Base-by-base conservation (phyloP, 2,113 vertebrate genomes). In the Sturnira hondurensis region DNA sequence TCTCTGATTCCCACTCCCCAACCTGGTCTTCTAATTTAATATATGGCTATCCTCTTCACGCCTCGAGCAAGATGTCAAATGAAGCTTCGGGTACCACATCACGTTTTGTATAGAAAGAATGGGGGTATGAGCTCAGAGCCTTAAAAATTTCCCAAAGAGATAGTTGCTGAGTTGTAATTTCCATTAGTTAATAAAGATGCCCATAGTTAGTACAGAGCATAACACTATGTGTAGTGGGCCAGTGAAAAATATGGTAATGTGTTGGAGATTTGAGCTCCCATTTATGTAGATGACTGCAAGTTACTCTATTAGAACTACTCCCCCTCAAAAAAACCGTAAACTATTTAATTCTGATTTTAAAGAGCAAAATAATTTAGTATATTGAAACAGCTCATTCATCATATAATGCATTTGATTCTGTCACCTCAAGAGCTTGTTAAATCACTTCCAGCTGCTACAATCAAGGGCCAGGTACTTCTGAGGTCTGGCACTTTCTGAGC, bases 381-480 rank as follows among this genome's bases (percentile, higher is more conserved):
- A 97, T 98, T 98, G 98, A 98, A 98, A 98, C 98, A 98, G 98
- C 98, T 98, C 97, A 97, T 98, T 98, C 98, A 98, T 98, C 98
- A 98, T 95, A 97, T 96, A 97, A 98, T 98, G 98, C 97, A 96
- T 98, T 98, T 98, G 98, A 98, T 98, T 98, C 98, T 98, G 98
- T 98, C 98, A 98, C 97, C 97, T 99, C 98, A 98, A 99, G 98
- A 98, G 98, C 98, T 98, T 98, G 98, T 98, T 98, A 98, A 99
- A 98, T 98, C 98, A 98, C 98, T 99, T 98, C 98, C 98, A 98
- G 98, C 98, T 98, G 98, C 98, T 98, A 98, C 98, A 99, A 99
- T 98, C 98, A 98, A 98, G 98, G 98, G 95, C 97, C 98, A 98
- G 98, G 98, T 98, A 98, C 98, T 99, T 98, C 97, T 98, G 96